Conservation (phyloP, 2,888 invertebrate genomes). For the Apotomis betuletana region DNA sequence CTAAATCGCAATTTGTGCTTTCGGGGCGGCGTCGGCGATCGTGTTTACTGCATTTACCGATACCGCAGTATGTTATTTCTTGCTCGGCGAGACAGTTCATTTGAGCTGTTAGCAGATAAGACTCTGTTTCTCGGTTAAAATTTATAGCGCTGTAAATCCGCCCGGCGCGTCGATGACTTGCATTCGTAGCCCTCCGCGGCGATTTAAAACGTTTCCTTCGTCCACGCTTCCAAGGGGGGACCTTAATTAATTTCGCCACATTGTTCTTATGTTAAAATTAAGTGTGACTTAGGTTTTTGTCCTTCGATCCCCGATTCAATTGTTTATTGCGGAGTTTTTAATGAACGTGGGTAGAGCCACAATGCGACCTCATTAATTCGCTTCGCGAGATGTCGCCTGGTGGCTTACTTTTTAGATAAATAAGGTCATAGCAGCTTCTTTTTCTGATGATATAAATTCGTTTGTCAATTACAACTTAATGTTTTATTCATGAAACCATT, state of each 20-base stretch:
- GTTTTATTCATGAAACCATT: background rate
- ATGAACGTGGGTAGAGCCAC: constrained; percentile 31
- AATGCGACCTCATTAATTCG: constrained; percentile 27
- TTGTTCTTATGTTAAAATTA: constrained; percentile 67
- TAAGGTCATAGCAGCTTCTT: background rate
- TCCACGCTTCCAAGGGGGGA: constrained; percentile 62
- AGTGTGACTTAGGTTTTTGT: constrained; percentile 64
- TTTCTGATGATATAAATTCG: background rate
- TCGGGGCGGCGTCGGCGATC: constrained; percentile 40
- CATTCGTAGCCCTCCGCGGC: constrained; percentile 60
- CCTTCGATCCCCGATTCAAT: constrained; percentile 47
- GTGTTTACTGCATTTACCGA: constrained; percentile 54
- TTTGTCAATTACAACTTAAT: background rate
- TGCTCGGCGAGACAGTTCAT: constrained; percentile 69
- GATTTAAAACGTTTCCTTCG: constrained; percentile 69
- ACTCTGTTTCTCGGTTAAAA: constrained; percentile 68
- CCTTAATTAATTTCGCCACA: constrained; percentile 78
- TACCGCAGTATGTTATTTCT: constrained; percentile 58
- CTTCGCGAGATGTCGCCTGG: constrained; percentile 8
- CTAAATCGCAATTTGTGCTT: constrained; percentile 31
- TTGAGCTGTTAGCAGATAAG: constrained; percentile 76
- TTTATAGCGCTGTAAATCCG: constrained; percentile 78
- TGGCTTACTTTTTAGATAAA: constrained; percentile 14
- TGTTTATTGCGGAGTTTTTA: constrained; percentile 42
- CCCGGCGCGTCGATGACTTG: constrained; percentile 71